A percentile compares a stretch with the other conserved stretches of the same genome.
Conservation (phyloP, 2,797 vertebrate genomes). For the Aphelocoma californica region DNA sequence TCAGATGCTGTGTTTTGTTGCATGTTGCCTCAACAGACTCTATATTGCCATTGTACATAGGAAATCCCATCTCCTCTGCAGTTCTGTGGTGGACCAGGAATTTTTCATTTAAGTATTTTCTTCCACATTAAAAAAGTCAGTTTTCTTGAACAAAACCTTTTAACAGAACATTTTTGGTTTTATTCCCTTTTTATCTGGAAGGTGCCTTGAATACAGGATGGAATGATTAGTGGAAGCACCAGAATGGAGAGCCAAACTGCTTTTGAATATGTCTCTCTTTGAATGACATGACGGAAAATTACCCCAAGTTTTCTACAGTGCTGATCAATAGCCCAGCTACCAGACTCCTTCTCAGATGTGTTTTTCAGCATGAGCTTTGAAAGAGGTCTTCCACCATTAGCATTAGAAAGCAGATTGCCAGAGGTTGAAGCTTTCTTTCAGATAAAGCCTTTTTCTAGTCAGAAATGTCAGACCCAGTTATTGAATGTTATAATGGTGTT, state of each 20-base stretch:
- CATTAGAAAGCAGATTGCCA: neutral
- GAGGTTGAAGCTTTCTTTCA: neutral
- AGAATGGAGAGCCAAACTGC: neutral
- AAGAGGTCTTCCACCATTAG: neutral
- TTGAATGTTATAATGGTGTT: neutral
- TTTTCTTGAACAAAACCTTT: neutral
- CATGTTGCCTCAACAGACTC: neutral
- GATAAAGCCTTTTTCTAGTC: neutral
- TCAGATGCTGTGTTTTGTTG: neutral
- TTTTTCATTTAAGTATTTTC: neutral
- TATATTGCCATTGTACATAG: neutral
- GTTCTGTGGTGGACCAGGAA: neutral
- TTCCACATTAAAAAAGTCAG: neutral
- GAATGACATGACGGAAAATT: neutral
- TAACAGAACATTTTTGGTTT: neutral
- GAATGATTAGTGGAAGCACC: neutral
- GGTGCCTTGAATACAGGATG: neutral
- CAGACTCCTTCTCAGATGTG: neutral
- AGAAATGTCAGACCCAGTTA: neutral
- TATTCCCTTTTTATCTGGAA: neutral
- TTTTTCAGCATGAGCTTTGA: neutral
- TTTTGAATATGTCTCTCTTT: neutral
- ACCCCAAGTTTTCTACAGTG: neutral
- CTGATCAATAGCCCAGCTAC: neutral
- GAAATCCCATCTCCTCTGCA: neutral